Conservation (phyloP, 2,888 invertebrate genomes). For the Lasioglossum morio region DNA sequence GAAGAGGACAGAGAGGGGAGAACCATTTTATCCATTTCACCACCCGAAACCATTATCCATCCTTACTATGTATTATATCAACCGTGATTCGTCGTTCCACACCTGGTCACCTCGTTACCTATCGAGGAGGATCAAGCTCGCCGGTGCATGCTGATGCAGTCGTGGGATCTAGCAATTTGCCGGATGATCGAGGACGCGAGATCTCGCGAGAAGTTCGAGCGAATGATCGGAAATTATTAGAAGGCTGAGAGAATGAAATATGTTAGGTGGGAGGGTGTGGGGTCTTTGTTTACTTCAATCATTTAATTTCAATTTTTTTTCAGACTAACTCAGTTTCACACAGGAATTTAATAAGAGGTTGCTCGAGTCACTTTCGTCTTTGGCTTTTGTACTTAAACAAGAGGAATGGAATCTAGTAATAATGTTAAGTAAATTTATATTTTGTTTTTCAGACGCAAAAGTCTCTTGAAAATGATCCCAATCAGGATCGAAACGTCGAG, state of each 20-base stretch:
- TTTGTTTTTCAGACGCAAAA: too few relatives aligned
- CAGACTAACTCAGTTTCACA: too few relatives aligned
- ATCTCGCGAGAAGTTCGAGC: not conserved
- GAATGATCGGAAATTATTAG: not conserved
- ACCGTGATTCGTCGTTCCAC: constrained; percentile 22
- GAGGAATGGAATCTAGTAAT: not conserved
- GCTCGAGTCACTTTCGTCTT: not conserved
- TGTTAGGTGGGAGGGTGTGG: not conserved
- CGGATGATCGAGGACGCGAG: not conserved
- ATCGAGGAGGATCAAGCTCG: constrained; percentile 23
- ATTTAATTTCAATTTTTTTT: not conserved
- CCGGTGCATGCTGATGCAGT: constrained; percentile 20
- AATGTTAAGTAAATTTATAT: too few relatives aligned
- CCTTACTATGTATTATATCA: constrained; percentile 17
- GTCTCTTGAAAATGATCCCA: too few relatives aligned
- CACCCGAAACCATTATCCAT: constrained; percentile 48
- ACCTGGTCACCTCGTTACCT: constrained; percentile 42
- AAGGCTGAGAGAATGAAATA: not conserved
- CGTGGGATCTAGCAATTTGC: not conserved
- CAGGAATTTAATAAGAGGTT: not conserved
- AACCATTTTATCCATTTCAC: constrained; percentile 46
- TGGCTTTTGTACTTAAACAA: not conserved
- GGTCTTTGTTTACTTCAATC: not conserved
- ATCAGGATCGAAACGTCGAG: too few relatives aligned
- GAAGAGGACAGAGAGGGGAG: constrained; percentile 56